Conservation (phyloP, 53 echinoderm and acorn worm genomes). For the Holothuria scabra region DNA sequence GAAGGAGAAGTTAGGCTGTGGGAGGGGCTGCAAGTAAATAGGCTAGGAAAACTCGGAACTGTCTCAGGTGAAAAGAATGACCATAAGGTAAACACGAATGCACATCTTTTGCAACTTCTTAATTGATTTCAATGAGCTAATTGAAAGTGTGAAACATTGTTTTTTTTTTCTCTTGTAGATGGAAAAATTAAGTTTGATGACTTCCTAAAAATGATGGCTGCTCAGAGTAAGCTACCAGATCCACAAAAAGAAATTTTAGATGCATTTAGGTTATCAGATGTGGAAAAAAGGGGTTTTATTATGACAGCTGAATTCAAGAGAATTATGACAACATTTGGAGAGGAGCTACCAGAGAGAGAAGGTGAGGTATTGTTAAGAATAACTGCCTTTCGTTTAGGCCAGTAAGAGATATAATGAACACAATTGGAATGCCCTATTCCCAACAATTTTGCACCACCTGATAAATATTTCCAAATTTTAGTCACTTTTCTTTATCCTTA, state of each 20-base stretch:
- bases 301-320: constrained; percentile 81
- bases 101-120: neutral
- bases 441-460: too few species aligned
- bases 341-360: constrained; percentile 70
- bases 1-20: too few species aligned
- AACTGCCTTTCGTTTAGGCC: too few species aligned
- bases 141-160: neutral
- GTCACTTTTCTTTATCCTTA: too few species aligned
- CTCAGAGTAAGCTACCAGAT: constrained; percentile 72
- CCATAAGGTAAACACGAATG: too few species aligned
- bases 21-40: too few species aligned
- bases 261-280: constrained; percentile 83
- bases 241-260: constrained; percentile 87
- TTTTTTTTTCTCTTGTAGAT: constrained; percentile 53
- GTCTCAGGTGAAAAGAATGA: too few species aligned
- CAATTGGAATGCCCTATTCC: too few species aligned
- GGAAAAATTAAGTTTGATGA: constrained; percentile 91
- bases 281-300: constrained; percentile 77
- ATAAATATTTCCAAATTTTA: too few species aligned
- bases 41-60: too few species aligned
- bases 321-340: constrained; percentile 94
- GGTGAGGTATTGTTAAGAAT: constrained; percentile 28
- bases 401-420: too few species aligned
- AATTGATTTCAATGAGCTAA: neutral
- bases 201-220: constrained; percentile 84